A percentile compares a stretch with the other conserved stretches of the same genome.
These are phyloP conservation scores for Hypomecis atomaria DNA, from an alignment of 2,888 invertebrate species.

Conservation along the genomic window DNA sequence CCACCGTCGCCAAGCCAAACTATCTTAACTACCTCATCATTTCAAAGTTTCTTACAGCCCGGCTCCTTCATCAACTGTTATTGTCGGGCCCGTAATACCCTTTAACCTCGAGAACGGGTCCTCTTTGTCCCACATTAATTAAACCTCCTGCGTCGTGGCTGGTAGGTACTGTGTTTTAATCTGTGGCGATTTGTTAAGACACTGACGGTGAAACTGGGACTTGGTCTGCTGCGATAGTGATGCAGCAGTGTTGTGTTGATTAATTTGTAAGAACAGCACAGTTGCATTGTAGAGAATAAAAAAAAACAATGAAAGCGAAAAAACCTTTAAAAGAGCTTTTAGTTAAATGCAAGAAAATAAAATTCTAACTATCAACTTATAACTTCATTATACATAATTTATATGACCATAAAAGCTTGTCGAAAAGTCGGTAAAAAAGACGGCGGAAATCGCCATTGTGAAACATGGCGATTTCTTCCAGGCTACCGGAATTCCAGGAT, in stretches of 20 bases:
- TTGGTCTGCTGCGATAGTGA: neutral
- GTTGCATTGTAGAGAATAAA: too few species aligned
- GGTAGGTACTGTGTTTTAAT: conserved; percentile 32
- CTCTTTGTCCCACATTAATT: conserved; percentile 61
- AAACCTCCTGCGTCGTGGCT: conserved; percentile 52
- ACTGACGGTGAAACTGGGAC: neutral
- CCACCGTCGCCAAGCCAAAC: conserved; percentile 15
- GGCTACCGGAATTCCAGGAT: too few species aligned
- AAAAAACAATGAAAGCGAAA: too few species aligned
- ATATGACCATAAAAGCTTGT: too few species aligned
- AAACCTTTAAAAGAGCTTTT: too few species aligned
- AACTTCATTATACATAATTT: too few species aligned
- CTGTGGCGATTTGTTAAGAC: neutral
- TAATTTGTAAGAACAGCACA: too few species aligned
- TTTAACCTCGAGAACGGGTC: conserved; percentile 40
- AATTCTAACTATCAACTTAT: too few species aligned
- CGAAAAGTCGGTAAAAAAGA: too few species aligned
- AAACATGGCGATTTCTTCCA: too few species aligned
- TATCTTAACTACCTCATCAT: conserved; percentile 20
- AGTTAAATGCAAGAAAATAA: too few species aligned
- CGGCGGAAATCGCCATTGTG: too few species aligned
- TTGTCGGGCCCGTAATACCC: conserved; percentile 57
- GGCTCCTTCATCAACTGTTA: conserved; percentile 37
- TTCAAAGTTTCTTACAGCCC: conserved; percentile 19
- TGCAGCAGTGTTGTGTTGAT: conserved; percentile 2